Base-by-base conservation (phyloP, 2,888 invertebrate genomes). In the Pyrrhia umbra region DNA sequence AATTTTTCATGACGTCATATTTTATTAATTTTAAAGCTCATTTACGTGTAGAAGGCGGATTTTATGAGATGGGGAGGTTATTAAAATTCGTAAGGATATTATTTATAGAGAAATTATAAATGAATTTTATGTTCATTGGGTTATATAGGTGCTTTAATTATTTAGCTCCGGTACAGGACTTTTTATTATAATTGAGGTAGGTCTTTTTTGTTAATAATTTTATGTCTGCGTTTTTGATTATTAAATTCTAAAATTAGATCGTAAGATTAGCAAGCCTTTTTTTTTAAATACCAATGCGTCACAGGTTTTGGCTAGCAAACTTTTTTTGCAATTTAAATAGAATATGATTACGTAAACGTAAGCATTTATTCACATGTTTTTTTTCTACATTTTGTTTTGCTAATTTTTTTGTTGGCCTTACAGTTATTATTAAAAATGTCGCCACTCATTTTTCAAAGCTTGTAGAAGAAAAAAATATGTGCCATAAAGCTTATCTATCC, bases 1-100 rank as follows among this genome's bases (percentile, higher is more conserved):
- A 63, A 79, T 77, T 79, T 78, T 80, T 67, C 72, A 73, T 73
- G 55, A 74, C 75, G 70, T 62, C 71, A 69, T 55, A 68, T 68
- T 69, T 75, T 70, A 72, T 72, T 63, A 63, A 59, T 67, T 75
- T 80, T 64, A 56, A 73, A 68, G 70, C 70, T 67, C 66, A 61
- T 75, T 75, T 76, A 64, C 50, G 34, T 60, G 67, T 58, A 27
- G 25, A 34, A 43, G 43, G 20, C 39, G 47, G 46, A 59, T 61
- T 80, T 77, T 75, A 75, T 58, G 77, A 50, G 56, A 64, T 18
- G 47, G 45, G 58, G 42, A n/a, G 27, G 56, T 69, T 56, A 58
- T 72, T 72, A 72, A 57, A 57, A 39, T 45, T 9, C 25, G 54
- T 59, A 4, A 1, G 46, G 47, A n/a, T n/a, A n/a, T 50, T 62